Conservation (phyloP, 2,888 invertebrate species). For the Machimus rusticus region DNA sequence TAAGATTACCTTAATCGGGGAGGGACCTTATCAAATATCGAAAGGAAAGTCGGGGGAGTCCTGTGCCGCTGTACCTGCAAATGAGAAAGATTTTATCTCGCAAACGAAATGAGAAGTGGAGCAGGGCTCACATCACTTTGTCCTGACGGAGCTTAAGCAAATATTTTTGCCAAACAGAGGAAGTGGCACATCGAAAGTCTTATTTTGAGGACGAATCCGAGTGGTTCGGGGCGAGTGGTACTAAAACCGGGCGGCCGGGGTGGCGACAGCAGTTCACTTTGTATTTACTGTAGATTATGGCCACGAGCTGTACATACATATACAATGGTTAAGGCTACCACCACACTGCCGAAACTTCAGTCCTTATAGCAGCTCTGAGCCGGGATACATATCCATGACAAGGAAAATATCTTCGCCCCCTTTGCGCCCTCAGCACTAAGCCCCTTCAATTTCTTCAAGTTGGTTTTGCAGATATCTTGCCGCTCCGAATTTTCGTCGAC, state of each 20-base stretch:
- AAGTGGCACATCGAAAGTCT: constrained; percentile 34
- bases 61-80: background rate
- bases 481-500: constrained; percentile 11
- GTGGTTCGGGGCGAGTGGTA: constrained; percentile 13
- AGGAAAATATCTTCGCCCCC: constrained; percentile 21
- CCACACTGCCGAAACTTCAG: background rate
- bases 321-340: background rate
- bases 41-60: background rate
- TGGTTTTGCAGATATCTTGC: constrained; percentile 9
- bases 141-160: constrained; percentile 20
- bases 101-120: constrained; percentile 6
- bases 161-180: constrained; percentile 12
- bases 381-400: constrained; percentile 28
- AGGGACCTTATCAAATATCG: background rate
- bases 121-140: background rate
- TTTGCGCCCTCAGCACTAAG: constrained; percentile 29
- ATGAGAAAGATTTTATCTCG: constrained; percentile 22
- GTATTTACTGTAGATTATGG: constrained; percentile 33
- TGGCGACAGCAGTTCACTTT: constrained; percentile 36
- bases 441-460: constrained; percentile 32
- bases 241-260: constrained; percentile 7
- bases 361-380: no score
- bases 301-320: background rate
- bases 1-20: background rate
- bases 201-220: constrained; percentile 33